Percentiles rank a stretch among this genome's conserved stretches.
Evolutionary conservation across 2,888 invertebrate species (phyloP).

Genomic region (Agrypnus murinus): DNA sequence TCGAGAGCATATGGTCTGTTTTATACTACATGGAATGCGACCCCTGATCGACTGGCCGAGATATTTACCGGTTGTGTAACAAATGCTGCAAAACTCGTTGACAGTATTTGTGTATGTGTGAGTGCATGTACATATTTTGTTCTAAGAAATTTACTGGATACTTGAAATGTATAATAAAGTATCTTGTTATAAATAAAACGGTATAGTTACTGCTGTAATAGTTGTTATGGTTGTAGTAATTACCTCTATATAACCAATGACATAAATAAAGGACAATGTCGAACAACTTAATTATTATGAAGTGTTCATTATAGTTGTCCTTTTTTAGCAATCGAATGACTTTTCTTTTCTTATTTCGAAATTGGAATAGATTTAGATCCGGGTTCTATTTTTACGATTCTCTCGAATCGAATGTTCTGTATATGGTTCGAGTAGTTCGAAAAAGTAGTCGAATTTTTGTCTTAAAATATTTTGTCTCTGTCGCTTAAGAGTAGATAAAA

Average conservation of each 20-base stretch:
- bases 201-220: conserved; percentile 5
- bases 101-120: conserved; percentile 40
- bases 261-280: neutral
- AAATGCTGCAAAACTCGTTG: conserved; percentile 47
- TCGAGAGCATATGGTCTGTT: conserved; percentile 15
- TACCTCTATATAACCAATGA: neutral
- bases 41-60: conserved; percentile 58
- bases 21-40: conserved; percentile 46
- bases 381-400: no score
- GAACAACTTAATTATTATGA: conserved; percentile 13
- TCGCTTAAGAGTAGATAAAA: no score
- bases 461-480: no score
- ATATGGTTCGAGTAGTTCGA: no score
- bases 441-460: no score
- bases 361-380: no score
- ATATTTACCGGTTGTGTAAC: conserved; percentile 58
- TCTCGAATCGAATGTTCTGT: no score
- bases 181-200: conserved; percentile 5
- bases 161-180: neutral
- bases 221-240: conserved; percentile 1
- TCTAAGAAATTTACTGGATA: conserved; percentile 39
- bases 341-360: no score
- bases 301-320: no score
- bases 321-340: no score
- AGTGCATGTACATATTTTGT: no score